Percentiles rank a stretch among this genome's conserved stretches.
Evolutionary conservation across 2,888 invertebrate genomes (phyloP).

Genomic region (Nephrocerus scutellatus): DNA sequence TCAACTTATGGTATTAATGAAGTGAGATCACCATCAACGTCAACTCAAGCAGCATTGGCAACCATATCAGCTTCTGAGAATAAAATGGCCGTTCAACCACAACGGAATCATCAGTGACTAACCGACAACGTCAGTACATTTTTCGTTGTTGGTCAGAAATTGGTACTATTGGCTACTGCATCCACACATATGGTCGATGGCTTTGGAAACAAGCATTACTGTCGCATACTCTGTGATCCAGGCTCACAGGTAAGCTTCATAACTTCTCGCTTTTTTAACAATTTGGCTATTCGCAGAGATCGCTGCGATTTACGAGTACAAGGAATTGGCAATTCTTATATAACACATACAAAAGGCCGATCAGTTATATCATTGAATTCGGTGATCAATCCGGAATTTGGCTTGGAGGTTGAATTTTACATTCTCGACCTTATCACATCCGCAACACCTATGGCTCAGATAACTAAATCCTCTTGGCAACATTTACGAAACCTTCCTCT

Average conservation of each 20-base stretch:
- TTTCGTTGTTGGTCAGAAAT: slow-evolving; percentile 6
- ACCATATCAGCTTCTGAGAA: too few relatives aligned
- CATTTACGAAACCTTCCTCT: slow-evolving; percentile 20
- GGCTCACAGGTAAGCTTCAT: too few relatives aligned
- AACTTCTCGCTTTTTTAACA: too few relatives aligned
- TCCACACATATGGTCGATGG: slow-evolving; percentile 11
- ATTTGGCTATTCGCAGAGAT: too few relatives aligned
- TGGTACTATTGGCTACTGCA: slow-evolving; percentile 12
- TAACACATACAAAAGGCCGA: slow-evolving; percentile 4
- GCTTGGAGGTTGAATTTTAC: too few relatives aligned
- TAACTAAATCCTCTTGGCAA: slow-evolving; percentile 19
- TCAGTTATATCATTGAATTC: too few relatives aligned
- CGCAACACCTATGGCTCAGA: slow-evolving; percentile 20
- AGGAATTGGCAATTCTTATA: slow-evolving; percentile 4
- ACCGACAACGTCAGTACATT: slow-evolving; percentile 5
- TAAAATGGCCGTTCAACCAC: background rate
- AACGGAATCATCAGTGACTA: slow-evolving; percentile 10
- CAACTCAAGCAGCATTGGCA: background rate
- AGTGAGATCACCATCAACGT: background rate
- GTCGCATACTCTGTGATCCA: too few relatives aligned
- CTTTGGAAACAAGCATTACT: too few relatives aligned
- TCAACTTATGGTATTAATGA: background rate
- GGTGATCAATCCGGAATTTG: too few relatives aligned
- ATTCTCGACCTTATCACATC: slow-evolving; percentile 7
- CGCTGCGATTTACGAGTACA: slow-evolving; percentile 9